A percentile compares a stretch with the other conserved stretches of the same genome.
phyloP scores from a whole-genome alignment of 1,140 invertebrate genomes.

The Zaprionus davidi region DNA sequence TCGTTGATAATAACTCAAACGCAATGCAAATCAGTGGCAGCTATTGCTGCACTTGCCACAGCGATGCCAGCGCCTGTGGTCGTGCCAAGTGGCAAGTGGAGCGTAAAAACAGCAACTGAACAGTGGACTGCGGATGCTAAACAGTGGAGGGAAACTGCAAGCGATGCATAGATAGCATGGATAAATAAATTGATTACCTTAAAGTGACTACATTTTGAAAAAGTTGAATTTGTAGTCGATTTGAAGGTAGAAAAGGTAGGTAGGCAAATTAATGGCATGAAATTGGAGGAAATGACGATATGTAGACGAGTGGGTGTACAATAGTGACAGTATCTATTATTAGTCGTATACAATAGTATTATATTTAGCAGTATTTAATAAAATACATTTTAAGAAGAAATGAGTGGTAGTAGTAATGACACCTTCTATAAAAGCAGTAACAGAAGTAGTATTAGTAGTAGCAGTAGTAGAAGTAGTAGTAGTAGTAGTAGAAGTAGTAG shows the following conservation, averaged over 20 bases:
- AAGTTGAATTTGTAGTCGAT: background rate
- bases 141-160: background rate
- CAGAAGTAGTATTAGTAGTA: too few relatives aligned
- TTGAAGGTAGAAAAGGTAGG: background rate
- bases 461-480: too few relatives aligned
- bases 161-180: background rate
- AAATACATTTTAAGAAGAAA: too few relatives aligned
- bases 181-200: background rate
- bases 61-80: constrained; percentile 55
- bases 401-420: too few relatives aligned
- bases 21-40: constrained; percentile 52
- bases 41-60: constrained; percentile 38
- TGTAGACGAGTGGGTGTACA: too few relatives aligned
- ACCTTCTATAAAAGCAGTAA: too few relatives aligned
- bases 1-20: constrained; percentile 67
- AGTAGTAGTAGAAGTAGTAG: too few relatives aligned
- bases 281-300: too few relatives aligned
- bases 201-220: background rate
- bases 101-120: constrained; percentile 54
- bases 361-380: too few relatives aligned
- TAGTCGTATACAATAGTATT: too few relatives aligned
- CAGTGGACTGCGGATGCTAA: background rate
- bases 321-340: too few relatives aligned
- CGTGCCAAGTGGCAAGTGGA: constrained; percentile 46
- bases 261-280: too few relatives aligned